phyloP scores from a whole-genome alignment of 1,140 invertebrate species.

The Rhynchophorus ferrugineus region DNA sequence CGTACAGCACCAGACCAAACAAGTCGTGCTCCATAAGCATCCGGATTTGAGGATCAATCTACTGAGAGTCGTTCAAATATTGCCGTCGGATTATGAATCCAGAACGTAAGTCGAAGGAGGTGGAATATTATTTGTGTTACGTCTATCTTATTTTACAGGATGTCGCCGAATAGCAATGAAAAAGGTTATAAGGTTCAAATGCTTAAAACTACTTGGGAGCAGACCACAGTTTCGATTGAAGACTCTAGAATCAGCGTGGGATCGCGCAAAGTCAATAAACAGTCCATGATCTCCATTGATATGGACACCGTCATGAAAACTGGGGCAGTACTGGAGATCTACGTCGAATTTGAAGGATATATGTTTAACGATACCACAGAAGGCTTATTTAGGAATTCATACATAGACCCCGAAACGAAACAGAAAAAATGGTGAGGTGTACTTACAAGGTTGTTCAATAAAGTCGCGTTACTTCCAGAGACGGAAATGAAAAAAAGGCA shows the following conservation, averaged over 20 bases:
- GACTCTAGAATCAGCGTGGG: no score
- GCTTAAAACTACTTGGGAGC: constrained; percentile 13
- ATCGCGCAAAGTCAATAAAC: constrained; percentile 24
- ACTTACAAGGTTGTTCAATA: no score
- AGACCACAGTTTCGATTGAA: no score
- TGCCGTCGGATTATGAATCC: constrained; percentile 31
- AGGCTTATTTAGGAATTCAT: constrained; percentile 55
- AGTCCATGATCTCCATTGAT: constrained; percentile 24
- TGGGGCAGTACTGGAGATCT: constrained; percentile 45
- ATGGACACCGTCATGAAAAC: constrained; percentile 47
- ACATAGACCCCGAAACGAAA: constrained; percentile 44
- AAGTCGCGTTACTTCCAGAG: no score
- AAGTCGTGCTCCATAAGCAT: constrained; percentile 54
- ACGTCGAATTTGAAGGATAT: constrained; percentile 51
- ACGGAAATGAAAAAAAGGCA: no score
- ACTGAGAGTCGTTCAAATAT: constrained; percentile 34
- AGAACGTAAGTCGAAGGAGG: constrained; percentile 9
- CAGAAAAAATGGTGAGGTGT: constrained; percentile 42
- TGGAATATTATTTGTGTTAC: no score
- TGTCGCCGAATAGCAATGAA: background rate
- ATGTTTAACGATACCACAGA: constrained; percentile 49
- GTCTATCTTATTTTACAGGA: no score
- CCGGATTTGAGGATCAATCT: constrained; percentile 48
- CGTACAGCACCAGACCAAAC: constrained; percentile 48
- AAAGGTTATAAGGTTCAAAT: constrained; percentile 7